phyloP scores from a whole-genome alignment of 2,797 vertebrate genomes.

The Oreochromis grahami region DNA sequence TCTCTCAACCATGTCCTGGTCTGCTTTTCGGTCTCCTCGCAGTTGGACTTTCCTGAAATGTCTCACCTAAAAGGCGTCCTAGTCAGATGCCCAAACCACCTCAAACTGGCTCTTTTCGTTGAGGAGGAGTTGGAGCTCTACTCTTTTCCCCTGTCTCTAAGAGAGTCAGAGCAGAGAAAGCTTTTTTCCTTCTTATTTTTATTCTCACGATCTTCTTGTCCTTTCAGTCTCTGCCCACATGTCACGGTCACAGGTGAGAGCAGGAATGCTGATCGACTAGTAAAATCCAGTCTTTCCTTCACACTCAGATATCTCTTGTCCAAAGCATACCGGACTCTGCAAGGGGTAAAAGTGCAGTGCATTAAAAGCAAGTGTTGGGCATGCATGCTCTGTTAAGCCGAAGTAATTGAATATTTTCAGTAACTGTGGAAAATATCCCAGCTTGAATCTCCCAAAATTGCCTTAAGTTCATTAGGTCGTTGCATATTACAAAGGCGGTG shows the following conservation, averaged over 20 bases:
- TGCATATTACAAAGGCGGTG: fast-evolving
- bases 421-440: background rate
- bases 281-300: background rate
- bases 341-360: fast-evolving
- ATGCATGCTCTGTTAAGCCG: background rate
- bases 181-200: background rate
- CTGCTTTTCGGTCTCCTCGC: background rate
- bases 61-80: background rate
- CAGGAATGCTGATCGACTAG: background rate
- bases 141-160: background rate
- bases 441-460: background rate
- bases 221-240: background rate
- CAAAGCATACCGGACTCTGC: background rate
- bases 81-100: background rate
- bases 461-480: fast-evolving
- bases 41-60: background rate
- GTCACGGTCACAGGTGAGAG: background rate
- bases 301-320: background rate
- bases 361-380: background rate
- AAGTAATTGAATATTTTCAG: background rate
- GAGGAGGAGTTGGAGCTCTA: background rate
- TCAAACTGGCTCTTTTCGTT: background rate
- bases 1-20: background rate
- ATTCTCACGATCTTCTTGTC: background rate
- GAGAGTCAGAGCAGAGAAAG: fast-evolving